These are phyloP conservation scores for Psittacula echo DNA, from an alignment of 2,797 vertebrate species.

Conservation along the genomic window DNA sequence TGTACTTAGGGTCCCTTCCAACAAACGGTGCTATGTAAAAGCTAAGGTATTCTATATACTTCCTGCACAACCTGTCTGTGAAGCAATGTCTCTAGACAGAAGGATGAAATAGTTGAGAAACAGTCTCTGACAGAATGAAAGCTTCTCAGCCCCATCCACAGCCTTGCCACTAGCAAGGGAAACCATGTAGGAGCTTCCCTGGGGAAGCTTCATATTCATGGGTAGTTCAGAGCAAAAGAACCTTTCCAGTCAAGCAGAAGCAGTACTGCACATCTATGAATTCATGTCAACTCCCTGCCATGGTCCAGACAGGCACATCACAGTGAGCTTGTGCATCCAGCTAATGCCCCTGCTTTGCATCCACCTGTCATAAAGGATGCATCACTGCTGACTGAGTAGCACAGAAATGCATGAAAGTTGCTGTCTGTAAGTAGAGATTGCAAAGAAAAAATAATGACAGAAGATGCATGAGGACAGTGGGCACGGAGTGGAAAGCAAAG, in stretches of 20 bases:
- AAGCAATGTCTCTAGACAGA: background rate
- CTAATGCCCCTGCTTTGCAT: background rate
- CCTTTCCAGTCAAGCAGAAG: background rate
- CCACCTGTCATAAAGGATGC: background rate
- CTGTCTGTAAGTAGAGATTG: background rate
- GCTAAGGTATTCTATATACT: background rate
- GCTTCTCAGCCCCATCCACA: background rate
- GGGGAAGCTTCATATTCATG: background rate
- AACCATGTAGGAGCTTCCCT: background rate
- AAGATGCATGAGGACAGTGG: background rate
- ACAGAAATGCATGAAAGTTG: fast-evolving
- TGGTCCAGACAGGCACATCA: fast-evolving
- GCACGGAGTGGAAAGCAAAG: background rate
- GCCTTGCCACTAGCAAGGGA: background rate
- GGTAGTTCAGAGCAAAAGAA: background rate
- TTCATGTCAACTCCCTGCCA: background rate
- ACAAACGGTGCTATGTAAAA: background rate
- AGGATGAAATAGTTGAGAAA: background rate
- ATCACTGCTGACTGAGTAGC: background rate
- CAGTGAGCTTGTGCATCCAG: background rate
- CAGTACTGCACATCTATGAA: background rate
- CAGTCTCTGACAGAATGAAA: background rate
- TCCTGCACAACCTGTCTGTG: background rate
- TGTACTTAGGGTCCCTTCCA: background rate
- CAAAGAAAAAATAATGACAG: background rate